phyloP scores from a whole-genome alignment of 1,140 invertebrate species.

The Drosophila pallidifrons region DNA sequence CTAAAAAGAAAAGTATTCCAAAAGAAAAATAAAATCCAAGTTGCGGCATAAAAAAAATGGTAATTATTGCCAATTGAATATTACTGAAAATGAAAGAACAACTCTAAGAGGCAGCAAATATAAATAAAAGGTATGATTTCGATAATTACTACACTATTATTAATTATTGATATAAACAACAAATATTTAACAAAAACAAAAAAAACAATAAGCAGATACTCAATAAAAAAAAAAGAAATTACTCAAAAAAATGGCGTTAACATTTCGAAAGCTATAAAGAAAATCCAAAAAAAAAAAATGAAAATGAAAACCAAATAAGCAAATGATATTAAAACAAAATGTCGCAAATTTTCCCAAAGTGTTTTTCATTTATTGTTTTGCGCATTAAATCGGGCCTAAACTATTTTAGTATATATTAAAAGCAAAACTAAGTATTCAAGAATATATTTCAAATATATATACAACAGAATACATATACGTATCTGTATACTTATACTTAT shows the following conservation, averaged over 20 bases:
- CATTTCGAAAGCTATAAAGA: slow-evolving; percentile 27
- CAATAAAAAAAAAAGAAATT: slow-evolving; percentile 44
- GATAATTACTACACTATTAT: slow-evolving; percentile 74
- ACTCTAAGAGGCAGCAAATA: slow-evolving; percentile 54
- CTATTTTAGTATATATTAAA: slow-evolving; percentile 42
- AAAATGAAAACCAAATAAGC: slow-evolving; percentile 21
- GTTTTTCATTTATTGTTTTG: slow-evolving; percentile 44
- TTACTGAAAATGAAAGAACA: slow-evolving; percentile 16
- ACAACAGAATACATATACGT: slow-evolving; percentile 9
- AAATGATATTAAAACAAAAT: slow-evolving; percentile 22
- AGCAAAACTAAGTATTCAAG: slow-evolving; percentile 28
- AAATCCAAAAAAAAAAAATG: slow-evolving; percentile 8
- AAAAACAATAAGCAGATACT: slow-evolving; percentile 55
- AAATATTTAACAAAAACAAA: slow-evolving; percentile 29
- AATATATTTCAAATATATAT: slow-evolving; percentile 38
- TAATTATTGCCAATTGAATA: slow-evolving; percentile 52
- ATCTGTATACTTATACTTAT: slow-evolving; percentile 19
- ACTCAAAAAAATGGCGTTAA: slow-evolving; percentile 40
- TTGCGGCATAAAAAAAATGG: slow-evolving; percentile 47
- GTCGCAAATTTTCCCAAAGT: slow-evolving; percentile 21
- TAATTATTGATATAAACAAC: slow-evolving; percentile 41
- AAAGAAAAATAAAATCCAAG: slow-evolving; percentile 34
- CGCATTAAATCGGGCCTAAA: slow-evolving; percentile 47
- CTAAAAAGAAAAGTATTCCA: slow-evolving; percentile 33
- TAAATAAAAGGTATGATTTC: slow-evolving; percentile 75